Evolutionary conservation across 2,797 vertebrate species (phyloP).

Genomic region (Chaenodraco wilsoni): DNA sequence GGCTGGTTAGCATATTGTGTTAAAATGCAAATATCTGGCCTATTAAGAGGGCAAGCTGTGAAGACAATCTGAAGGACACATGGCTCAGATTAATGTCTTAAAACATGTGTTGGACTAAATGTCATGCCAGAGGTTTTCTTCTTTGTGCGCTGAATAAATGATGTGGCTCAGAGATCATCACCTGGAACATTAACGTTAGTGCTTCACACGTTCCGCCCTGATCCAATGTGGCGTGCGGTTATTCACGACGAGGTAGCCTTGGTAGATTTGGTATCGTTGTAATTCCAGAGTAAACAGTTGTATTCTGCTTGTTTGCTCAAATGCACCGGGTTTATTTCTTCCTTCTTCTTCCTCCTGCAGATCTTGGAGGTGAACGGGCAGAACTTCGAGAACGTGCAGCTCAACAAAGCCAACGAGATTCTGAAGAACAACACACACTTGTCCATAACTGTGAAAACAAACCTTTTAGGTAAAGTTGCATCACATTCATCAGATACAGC

Average conservation of each 20-base stretch:
- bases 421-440: constrained; percentile 99
- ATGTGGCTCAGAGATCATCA: constrained; percentile 4
- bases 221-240: background rate
- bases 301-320: background rate
- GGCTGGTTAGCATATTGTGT: constrained; percentile 22
- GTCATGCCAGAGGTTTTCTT: background rate
- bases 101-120: constrained; percentile 22
- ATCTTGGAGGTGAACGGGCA: constrained; percentile 98
- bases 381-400: constrained; percentile 98
- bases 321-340: constrained; percentile 3
- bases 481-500: background rate
- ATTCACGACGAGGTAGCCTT: background rate
- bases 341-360: constrained; percentile 70
- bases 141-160: constrained; percentile 19
- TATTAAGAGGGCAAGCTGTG: constrained; percentile 25
- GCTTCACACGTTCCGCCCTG: background rate
- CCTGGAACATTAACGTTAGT: background rate
- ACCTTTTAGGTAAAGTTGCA: constrained; percentile 91
- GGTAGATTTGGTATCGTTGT: background rate
- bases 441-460: constrained; percentile 99
- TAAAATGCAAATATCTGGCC: constrained; percentile 48
- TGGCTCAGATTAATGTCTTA: constrained; percentile 9
- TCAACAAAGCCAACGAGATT: constrained; percentile 98
- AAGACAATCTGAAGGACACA: constrained; percentile 1
- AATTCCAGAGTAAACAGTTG: background rate